Conservation (phyloP, 35 echinoderm and acorn worm genomes). For the Diadema setosum region DNA sequence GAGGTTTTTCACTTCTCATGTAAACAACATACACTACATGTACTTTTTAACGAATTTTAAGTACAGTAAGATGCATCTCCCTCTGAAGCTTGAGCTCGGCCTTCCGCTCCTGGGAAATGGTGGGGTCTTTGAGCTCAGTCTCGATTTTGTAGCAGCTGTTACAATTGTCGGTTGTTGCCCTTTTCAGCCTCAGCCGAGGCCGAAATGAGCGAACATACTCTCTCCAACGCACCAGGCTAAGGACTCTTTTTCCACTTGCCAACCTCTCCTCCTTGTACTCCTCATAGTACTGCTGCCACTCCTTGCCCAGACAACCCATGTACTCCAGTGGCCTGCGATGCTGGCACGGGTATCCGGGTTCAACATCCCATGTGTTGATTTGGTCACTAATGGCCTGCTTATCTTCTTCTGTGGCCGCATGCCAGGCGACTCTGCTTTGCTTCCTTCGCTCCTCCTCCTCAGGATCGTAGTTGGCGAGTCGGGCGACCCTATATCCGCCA, state of each 20-base stretch:
- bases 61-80: background rate
- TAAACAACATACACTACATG: no score
- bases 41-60: no score
- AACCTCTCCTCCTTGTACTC: slow-evolving; percentile 2
- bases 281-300: background rate
- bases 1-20: no score
- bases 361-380: background rate
- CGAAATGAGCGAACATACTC: background rate
- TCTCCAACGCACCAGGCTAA: background rate
- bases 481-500: no score
- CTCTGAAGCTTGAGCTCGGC: background rate
- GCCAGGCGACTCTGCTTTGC: no score
- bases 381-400: no score
- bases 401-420: no score
- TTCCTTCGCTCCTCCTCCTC: no score
- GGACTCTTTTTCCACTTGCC: background rate
- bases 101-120: background rate
- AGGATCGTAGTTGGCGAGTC: no score
- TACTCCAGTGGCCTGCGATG: background rate
- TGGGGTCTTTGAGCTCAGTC: background rate
- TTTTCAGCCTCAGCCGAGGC: background rate
- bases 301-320: background rate
- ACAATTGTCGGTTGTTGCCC: background rate
- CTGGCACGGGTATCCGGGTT: background rate
- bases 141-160: background rate